Evolutionary conservation across 2,888 invertebrate genomes (phyloP).

Genomic region (Cosmia trapezina): DNA sequence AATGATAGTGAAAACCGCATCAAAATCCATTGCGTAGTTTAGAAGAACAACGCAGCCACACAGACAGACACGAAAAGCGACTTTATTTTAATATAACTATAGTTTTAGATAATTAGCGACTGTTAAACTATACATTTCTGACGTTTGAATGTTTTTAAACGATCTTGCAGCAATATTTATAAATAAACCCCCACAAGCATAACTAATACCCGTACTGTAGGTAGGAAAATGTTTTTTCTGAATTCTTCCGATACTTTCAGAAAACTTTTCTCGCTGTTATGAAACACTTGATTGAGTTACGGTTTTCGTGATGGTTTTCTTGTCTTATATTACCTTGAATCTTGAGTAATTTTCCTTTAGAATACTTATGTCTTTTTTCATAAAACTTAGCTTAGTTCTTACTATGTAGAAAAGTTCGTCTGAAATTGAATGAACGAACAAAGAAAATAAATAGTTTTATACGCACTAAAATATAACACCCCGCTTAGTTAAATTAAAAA

Average conservation of each 20-base stretch:
- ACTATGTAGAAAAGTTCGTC: neutral
- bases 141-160: neutral
- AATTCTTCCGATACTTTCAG: neutral
- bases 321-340: constrained; percentile 9
- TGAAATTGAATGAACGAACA: neutral
- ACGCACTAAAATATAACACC: neutral
- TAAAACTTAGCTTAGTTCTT: neutral
- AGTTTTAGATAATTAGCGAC: too few relatives aligned
- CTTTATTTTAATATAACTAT: too few relatives aligned
- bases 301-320: constrained; percentile 5
- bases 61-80: too few relatives aligned
- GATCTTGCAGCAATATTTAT: neutral
- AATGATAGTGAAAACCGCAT: too few relatives aligned
- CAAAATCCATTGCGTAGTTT: too few relatives aligned
- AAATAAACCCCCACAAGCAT: too few relatives aligned
- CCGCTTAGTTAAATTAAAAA: neutral
- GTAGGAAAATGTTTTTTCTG: neutral
- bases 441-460: neutral
- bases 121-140: neutral
- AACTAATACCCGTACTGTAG: neutral
- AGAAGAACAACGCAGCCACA: too few relatives aligned
- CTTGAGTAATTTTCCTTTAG: constrained; percentile 1
- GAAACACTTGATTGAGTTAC: constrained; percentile 23
- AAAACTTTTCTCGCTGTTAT: neutral
- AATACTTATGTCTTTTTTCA: constrained; percentile 10